A percentile compares a stretch with the other conserved stretches of the same genome.
These are phyloP conservation scores for Hirundichthys speculiger DNA, from an alignment of 2,113 vertebrate genomes.

Conservation along the genomic window DNA sequence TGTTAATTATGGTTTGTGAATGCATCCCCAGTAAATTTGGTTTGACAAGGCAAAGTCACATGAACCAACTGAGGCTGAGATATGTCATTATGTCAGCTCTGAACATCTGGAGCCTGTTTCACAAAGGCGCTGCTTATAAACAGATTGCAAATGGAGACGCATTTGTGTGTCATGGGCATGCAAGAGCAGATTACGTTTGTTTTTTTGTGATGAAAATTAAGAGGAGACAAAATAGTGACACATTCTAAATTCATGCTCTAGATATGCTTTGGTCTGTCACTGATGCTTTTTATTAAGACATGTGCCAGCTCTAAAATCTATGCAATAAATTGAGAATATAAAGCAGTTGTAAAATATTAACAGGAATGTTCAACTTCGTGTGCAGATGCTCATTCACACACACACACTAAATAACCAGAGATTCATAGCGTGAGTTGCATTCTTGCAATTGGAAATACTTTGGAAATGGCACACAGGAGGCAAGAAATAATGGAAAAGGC, in stretches of 20 bases:
- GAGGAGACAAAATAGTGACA: neutral
- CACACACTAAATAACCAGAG: too few species aligned
- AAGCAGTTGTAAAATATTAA: too few species aligned
- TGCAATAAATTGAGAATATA: too few species aligned
- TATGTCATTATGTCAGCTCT: slow-evolving; percentile 32
- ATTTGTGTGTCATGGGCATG: slow-evolving; percentile 1
- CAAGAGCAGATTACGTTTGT: neutral
- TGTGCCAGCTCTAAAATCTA: too few species aligned
- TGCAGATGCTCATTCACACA: too few species aligned
- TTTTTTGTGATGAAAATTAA: neutral
- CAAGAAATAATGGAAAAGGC: too few species aligned
- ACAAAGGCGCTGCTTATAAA: slow-evolving; percentile 10
- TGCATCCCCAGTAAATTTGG: slow-evolving; percentile 16
- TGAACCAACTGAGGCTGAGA: slow-evolving; percentile 16
- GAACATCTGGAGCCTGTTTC: slow-evolving; percentile 42
- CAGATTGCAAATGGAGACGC: slow-evolving; percentile 24
- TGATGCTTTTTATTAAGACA: too few species aligned
- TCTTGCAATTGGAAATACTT: too few species aligned
- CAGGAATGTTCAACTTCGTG: too few species aligned
- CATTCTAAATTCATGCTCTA: neutral
- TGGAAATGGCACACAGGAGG: too few species aligned
- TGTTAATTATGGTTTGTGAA: slow-evolving; percentile 17
- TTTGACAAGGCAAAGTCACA: slow-evolving; percentile 31
- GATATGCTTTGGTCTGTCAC: neutral
- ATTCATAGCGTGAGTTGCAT: too few species aligned